Evolutionary conservation across 1,140 invertebrate genomes (phyloP).

Genomic region (Hypsibius dujardini): DNA sequence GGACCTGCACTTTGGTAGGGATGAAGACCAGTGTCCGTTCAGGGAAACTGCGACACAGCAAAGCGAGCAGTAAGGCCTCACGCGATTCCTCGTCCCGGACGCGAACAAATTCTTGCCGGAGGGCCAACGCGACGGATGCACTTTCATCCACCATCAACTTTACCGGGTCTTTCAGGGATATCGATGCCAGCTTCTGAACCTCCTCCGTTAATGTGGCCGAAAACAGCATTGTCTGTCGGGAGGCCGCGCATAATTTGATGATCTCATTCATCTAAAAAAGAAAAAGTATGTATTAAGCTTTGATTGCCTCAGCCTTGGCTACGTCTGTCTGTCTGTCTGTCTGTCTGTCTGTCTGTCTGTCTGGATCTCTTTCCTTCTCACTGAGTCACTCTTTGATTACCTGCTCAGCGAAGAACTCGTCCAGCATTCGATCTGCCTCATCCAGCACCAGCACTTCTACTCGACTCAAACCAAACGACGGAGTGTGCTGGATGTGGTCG

Average conservation of each 20-base stretch:
- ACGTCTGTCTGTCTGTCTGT: too few species aligned
- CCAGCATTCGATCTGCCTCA: conserved; percentile 91
- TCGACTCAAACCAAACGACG: conserved; percentile 65
- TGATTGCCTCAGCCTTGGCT: too few species aligned
- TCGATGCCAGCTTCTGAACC: conserved; percentile 74
- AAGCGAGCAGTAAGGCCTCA: conserved; percentile 43
- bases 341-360: too few species aligned
- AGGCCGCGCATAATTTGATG: conserved; percentile 65
- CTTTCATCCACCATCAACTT: conserved; percentile 80
- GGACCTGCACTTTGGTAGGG: conserved; percentile 81
- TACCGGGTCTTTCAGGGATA: conserved; percentile 75
- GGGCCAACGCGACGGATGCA: conserved; percentile 79
- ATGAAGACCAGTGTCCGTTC: conserved; percentile 85
- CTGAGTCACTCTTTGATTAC: too few species aligned
- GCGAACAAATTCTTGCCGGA: conserved; percentile 86
- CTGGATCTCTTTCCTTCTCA: too few species aligned
- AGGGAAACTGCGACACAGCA: conserved; percentile 80
- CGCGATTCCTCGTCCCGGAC: conserved; percentile 46
- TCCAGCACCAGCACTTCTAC: conserved; percentile 88
- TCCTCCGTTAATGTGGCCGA: conserved; percentile 97
- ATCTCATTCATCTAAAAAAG: conserved; percentile 69
- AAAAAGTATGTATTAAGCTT: too few species aligned
- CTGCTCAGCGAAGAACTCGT: conserved; percentile 92
- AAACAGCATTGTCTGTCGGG: conserved; percentile 91
- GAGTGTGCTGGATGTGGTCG: conserved; percentile 88